These are phyloP conservation scores for Ictalurus furcatus DNA, from an alignment of 2,113 vertebrate genomes.

Conservation along the genomic window DNA sequence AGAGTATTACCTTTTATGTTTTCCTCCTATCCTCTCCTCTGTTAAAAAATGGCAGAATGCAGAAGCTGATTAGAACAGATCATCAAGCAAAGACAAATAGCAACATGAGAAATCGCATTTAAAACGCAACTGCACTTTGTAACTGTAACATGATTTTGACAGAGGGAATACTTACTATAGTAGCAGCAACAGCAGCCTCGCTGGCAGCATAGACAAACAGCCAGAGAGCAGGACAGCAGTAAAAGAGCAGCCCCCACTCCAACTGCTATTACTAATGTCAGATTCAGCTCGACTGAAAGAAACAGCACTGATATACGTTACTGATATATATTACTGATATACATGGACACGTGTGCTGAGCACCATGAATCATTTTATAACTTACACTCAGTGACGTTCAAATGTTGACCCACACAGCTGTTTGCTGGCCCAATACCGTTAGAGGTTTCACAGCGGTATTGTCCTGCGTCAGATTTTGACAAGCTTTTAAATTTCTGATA, in stretches of 20 bases:
- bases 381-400: slow-evolving; percentile 83
- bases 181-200: slow-evolving; percentile 78
- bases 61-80: slow-evolving; percentile 11
- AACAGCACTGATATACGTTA: neutral
- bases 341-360: neutral
- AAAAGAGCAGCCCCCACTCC: slow-evolving; percentile 75
- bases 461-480: slow-evolving; percentile 82
- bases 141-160: neutral
- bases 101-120: neutral
- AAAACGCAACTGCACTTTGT: neutral
- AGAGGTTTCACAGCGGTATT: slow-evolving; percentile 88
- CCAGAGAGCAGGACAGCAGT: slow-evolving; percentile 80
- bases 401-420: slow-evolving; percentile 79
- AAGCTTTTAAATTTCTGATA: slow-evolving; percentile 85
- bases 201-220: slow-evolving; percentile 82
- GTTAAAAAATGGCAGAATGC: slow-evolving; percentile 35
- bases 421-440: slow-evolving; percentile 82
- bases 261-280: slow-evolving; percentile 77
- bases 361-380: neutral
- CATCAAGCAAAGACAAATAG: neutral
- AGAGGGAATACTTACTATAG: slow-evolving; percentile 74
- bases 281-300: slow-evolving; percentile 82
- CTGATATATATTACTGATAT: neutral
- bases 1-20: slow-evolving; percentile 54
- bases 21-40: slow-evolving; percentile 59